Evolutionary conservation across 92 coral and sea anemone genomes (phyloP).

Genomic region (Porites evermanni): DNA sequence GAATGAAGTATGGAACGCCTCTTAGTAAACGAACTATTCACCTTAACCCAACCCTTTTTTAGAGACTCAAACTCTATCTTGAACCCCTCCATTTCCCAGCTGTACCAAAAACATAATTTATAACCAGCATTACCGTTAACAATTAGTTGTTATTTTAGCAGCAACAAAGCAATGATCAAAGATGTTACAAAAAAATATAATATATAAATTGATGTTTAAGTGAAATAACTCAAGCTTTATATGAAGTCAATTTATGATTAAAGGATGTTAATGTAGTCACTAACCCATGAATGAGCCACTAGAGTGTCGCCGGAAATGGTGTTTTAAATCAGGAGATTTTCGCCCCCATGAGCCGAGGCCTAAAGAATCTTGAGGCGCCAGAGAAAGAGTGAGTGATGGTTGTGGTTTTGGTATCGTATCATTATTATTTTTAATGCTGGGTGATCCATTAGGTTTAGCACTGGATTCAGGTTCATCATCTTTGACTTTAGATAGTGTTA

Average conservation of each 20-base stretch:
- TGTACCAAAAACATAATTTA: neutral
- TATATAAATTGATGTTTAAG: neutral
- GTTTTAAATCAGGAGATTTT: conserved; percentile 85
- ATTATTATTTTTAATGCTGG: conserved; percentile 60
- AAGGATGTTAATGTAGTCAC: conserved; percentile 43
- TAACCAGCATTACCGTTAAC: neutral
- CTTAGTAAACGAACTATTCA: too few species aligned
- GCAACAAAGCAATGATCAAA: conserved; percentile 8
- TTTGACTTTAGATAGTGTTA: conserved; percentile 86
- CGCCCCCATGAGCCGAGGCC: conserved; percentile 83
- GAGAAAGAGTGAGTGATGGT: conserved; percentile 75
- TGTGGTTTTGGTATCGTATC: conserved; percentile 59
- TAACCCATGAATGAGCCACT: conserved; percentile 96
- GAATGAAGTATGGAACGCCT: too few species aligned
- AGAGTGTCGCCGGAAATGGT: conserved; percentile 93
- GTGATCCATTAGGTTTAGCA: conserved; percentile 67
- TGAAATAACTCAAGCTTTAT: neutral
- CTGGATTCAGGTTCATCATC: conserved; percentile 74
- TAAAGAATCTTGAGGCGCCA: conserved; percentile 78
- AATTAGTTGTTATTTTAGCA: neutral
- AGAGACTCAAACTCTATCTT: too few species aligned
- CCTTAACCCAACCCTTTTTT: too few species aligned
- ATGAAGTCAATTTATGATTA: neutral
- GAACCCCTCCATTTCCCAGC: neutral
- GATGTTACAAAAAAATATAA: neutral